Base-by-base conservation (phyloP, 2,113 vertebrate genomes). In the Centropus bengalensis region DNA sequence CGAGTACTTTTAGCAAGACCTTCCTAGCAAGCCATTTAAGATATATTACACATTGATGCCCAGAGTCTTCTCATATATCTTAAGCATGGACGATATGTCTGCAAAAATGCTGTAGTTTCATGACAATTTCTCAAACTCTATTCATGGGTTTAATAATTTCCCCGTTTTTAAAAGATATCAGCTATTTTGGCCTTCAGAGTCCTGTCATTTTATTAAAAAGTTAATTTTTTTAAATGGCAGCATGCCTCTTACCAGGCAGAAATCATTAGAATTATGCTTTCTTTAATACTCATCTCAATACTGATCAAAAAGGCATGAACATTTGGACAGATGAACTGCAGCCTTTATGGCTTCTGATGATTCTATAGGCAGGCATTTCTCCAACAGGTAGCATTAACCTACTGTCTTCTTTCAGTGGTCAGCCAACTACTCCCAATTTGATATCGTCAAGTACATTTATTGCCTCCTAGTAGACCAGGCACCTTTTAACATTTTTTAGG, bases 1-100 rank as follows among this genome's bases (percentile, higher is more conserved):
- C 85, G 56, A 91, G 76, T 89, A 94, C 91, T 92, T 94, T 91
- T 78, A 94, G 71, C 68, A 83, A 94, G 89, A 90, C 92, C 84
- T 85, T 91, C 81, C 92, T 62, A 94, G 66, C 78, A 91, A 93
- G 40, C 40, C 36, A 58, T 76, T 94, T 74, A 94, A 86, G 91
- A 92, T 93, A 89, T 90, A 94, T 97, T 91, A 80, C 82, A 68
- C 10, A 33, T 66, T 88, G 76, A 82, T 95, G 84, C 49, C 17
- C 62, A 58, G 87, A 91, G 76, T 86, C 56, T 23, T 70, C 51
- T 81, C 80, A 91, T 94, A 75, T 91, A 96, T 96, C 96, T 94
- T 93, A 6, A 87, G 44, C 64, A 66, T 33, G 76, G 76, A 91
- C 0, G 4, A 86, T 90, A 91, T 8, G 33, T 94, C 81, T 89